Evolutionary conservation across 2,888 invertebrate genomes (phyloP).

Genomic region (Standfussiana lucernea): DNA sequence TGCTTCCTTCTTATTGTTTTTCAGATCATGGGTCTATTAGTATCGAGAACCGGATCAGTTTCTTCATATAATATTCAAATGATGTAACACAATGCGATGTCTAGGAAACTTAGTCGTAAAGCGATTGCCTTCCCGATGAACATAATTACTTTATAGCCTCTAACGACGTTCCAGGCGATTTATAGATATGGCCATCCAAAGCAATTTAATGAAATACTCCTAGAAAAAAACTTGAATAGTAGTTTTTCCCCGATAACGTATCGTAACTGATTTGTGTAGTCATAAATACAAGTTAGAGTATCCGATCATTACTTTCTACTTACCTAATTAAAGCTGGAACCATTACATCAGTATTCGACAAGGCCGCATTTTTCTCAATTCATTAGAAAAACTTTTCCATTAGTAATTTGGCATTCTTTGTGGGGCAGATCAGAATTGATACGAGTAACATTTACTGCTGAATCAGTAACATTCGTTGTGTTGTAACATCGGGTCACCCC

Average conservation of each 20-base stretch:
- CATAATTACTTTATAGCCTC: conserved; percentile 32
- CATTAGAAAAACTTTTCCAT: conserved; percentile 68
- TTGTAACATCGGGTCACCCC: conserved; percentile 64
- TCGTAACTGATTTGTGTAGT: conserved; percentile 38
- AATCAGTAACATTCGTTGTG: conserved; percentile 62
- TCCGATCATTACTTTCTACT: conserved; percentile 59
- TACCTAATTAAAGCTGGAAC: conserved; percentile 56
- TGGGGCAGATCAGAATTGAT: conserved; percentile 61
- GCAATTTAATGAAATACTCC: background rate
- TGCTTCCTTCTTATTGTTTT: background rate
- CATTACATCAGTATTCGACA: conserved; percentile 63
- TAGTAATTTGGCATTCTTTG: conserved; percentile 66
- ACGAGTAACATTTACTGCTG: conserved; percentile 63
- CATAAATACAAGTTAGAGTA: conserved; percentile 54
- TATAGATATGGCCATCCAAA: background rate
- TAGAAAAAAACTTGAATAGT: conserved; percentile 16
- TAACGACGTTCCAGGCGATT: conserved; percentile 13
- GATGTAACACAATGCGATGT: background rate
- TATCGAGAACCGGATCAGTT: background rate
- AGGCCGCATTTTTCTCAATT: conserved; percentile 65
- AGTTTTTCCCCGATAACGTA: conserved; percentile 21
- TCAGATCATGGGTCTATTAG: background rate
- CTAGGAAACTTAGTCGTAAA: conserved; percentile 5
- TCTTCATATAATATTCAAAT: conserved; percentile 1
- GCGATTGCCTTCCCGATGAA: background rate